Percentiles rank a stretch among this genome's conserved stretches.
Conservation (phyloP, 2,113 vertebrate genomes). For the Cacatua alba region DNA sequence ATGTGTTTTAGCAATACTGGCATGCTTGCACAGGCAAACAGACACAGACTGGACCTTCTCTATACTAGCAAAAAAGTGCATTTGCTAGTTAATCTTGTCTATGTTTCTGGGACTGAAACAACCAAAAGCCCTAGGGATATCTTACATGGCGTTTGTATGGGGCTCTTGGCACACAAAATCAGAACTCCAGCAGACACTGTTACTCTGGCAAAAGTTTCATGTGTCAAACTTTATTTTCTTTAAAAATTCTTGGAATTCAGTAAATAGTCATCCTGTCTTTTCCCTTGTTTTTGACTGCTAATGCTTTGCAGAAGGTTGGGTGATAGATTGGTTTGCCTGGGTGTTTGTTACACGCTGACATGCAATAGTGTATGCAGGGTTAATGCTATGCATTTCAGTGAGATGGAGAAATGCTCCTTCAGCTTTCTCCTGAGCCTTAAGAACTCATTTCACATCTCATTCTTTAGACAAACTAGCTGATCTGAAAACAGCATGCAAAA, state of each 20-base stretch:
- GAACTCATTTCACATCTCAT: conserved; percentile 73
- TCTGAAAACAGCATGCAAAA: conserved; percentile 55
- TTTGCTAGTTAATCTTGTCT: not conserved
- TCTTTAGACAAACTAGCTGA: conserved; percentile 68
- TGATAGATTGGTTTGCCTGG: conserved; percentile 67
- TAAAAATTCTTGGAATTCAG: conserved; percentile 17
- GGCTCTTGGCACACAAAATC: not conserved
- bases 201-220: not conserved
- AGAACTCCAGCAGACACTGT: not conserved
- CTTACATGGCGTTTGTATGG: not conserved
- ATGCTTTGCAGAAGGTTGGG: conserved; percentile 68
- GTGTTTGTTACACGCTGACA: conserved; percentile 63
- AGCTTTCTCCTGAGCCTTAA: conserved; percentile 36
- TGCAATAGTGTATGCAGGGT: not conserved
- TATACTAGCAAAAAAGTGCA: not conserved
- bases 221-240: conserved; percentile 4
- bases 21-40: conserved; percentile 13
- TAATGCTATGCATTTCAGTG: conserved; percentile 3
- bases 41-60: not conserved
- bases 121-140: not conserved
- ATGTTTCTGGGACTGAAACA: not conserved
- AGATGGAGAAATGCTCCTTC: conserved; percentile 40
- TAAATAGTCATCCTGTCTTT: not conserved
- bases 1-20: conserved; percentile 2
- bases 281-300: conserved; percentile 45